Percentiles rank a stretch among this genome's conserved stretches.
Conservation (phyloP, 1,140 invertebrate genomes). For the Luehdorfia chinensis region DNA sequence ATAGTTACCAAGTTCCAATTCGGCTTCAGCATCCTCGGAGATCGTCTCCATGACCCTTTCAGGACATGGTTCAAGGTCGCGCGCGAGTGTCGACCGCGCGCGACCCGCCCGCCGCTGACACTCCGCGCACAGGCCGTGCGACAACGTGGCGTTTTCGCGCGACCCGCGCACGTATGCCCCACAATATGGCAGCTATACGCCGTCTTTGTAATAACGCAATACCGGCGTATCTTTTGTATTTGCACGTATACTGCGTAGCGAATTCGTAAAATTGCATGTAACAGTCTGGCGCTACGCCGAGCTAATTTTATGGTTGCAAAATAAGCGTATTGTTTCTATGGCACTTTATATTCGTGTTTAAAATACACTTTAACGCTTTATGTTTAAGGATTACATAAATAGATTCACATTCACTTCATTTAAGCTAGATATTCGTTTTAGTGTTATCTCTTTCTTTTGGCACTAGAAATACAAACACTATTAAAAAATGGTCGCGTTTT, state of each 20-base stretch:
- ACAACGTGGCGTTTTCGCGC: conserved; percentile 38
- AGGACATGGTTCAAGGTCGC: conserved; percentile 56
- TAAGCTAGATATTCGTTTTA: no score
- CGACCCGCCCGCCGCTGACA: conserved; percentile 60
- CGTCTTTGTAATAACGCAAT: background rate
- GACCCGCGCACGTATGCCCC: background rate
- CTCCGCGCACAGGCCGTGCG: conserved; percentile 47
- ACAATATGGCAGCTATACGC: conserved; percentile 2
- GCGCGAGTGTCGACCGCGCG: conserved; percentile 52
- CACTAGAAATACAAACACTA: no score
- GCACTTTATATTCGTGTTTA: no score
- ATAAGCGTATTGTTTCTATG: no score
- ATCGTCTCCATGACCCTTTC: conserved; percentile 80
- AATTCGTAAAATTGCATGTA: conserved; percentile 3
- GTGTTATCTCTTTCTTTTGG: no score
- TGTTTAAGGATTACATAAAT: no score
- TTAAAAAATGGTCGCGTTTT: no score
- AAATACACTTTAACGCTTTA: no score
- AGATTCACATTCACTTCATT: no score
- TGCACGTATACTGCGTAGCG: background rate
- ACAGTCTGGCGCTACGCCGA: no score
- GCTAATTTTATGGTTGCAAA: no score
- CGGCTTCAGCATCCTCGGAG: conserved; percentile 80
- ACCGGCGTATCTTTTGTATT: background rate
- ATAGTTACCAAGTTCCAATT: conserved; percentile 80